Percentiles rank a stretch among this genome's conserved stretches.
phyloP scores from a whole-genome alignment of 2,888 invertebrate species.

The Caenorhabditis becei region DNA sequence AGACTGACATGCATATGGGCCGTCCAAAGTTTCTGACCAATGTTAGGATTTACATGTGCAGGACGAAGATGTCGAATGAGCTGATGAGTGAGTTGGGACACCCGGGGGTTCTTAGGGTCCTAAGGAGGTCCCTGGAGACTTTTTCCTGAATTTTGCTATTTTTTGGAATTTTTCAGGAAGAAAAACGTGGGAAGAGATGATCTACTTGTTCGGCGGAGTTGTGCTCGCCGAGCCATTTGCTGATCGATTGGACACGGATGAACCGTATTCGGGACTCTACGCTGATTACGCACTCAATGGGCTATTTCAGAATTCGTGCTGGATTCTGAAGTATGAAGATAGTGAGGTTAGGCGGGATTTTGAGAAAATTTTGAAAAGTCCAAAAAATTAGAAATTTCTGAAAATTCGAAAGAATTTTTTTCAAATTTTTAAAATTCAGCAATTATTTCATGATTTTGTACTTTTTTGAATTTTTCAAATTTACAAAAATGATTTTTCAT shows the following conservation, averaged over 20 bases:
- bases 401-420: too few species aligned
- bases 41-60: neutral
- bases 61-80: conserved; percentile 9
- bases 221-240: neutral
- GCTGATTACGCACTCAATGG: neutral
- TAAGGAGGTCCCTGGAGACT: too few species aligned
- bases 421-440: too few species aligned
- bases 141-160: too few species aligned
- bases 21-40: conserved; percentile 7
- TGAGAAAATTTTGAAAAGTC: too few species aligned
- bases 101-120: too few species aligned
- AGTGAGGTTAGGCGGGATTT: neutral
- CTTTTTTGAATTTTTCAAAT: too few species aligned
- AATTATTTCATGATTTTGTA: too few species aligned
- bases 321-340: conserved; percentile 21
- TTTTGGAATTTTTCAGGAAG: conserved; percentile 2
- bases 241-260: neutral
- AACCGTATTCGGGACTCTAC: conserved; percentile 7
- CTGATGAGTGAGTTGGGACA: too few species aligned
- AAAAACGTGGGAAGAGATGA: conserved; percentile 16
- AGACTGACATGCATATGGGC: conserved; percentile 22
- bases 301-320: conserved; percentile 21
- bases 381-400: too few species aligned
- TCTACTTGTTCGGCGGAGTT: conserved; percentile 11
- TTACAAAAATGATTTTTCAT: too few species aligned